These are phyloP conservation scores for Eriosoma lanigerum DNA, from an alignment of 1,140 invertebrate species.

Conservation along the genomic window DNA sequence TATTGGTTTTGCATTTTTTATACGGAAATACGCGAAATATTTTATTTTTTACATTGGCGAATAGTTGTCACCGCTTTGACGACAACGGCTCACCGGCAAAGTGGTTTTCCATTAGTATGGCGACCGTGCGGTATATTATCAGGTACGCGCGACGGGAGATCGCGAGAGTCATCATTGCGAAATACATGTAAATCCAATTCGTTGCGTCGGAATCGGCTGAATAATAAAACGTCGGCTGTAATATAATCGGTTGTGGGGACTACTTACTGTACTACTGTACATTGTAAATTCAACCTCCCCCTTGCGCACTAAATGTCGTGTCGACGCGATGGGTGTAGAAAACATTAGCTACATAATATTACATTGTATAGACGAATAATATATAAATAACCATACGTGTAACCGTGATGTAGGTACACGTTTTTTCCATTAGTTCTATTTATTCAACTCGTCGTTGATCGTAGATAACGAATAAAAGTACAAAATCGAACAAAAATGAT, in stretches of 20 bases:
- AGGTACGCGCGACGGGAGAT: too few relatives aligned
- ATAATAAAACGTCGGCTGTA: constrained; percentile 24
- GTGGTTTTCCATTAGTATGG: constrained; percentile 39
- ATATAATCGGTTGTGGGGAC: too few relatives aligned
- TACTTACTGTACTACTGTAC: too few relatives aligned
- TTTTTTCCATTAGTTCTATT: too few relatives aligned
- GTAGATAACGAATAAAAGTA: too few relatives aligned
- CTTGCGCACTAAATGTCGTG: neutral
- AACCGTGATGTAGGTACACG: too few relatives aligned
- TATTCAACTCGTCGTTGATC: too few relatives aligned
- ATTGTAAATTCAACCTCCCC: too few relatives aligned
- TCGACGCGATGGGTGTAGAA: neutral
- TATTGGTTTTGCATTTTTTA: neutral
- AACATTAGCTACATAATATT: too few relatives aligned
- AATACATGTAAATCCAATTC: constrained; percentile 32
- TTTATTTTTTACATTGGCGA: neutral
- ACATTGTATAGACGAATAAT: too few relatives aligned
- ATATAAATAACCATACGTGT: too few relatives aligned
- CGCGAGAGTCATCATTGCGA: neutral
- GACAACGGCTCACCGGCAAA: neutral
- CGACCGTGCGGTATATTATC: neutral
- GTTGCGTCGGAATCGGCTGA: neutral
- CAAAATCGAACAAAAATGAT: too few relatives aligned
- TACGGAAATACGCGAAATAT: neutral
- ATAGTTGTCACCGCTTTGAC: neutral